phyloP scores from a whole-genome alignment of 2,797 vertebrate genomes.

The Cuculus canorus region DNA sequence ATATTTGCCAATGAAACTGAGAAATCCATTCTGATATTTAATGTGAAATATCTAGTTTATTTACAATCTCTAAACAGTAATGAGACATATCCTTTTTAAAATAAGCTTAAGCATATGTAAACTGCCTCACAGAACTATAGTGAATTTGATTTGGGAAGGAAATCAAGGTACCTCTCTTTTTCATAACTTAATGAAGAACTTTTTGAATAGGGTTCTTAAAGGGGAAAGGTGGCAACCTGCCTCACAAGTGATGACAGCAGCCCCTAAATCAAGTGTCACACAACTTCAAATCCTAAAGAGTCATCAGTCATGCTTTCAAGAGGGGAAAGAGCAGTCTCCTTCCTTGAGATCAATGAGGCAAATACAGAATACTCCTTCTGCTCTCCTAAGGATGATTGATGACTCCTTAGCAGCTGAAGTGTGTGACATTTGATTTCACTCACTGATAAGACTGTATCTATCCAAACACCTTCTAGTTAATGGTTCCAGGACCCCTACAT shows the following conservation, averaged over 20 bases:
- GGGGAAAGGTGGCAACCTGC: neutral
- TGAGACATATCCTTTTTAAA: neutral
- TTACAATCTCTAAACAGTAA: neutral
- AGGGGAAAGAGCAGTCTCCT: constrained; percentile 39
- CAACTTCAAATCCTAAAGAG: constrained; percentile 16
- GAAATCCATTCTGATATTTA: neutral
- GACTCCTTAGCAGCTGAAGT: constrained; percentile 55
- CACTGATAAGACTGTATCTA: constrained; percentile 59
- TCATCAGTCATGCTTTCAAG: constrained; percentile 37
- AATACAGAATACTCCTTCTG: constrained; percentile 32
- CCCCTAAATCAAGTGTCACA: constrained; percentile 38
- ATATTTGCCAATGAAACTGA: neutral
- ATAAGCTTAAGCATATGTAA: neutral
- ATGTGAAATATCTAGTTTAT: neutral
- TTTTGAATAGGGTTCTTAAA: neutral
- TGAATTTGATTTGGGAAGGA: neutral
- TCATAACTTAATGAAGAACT: neutral
- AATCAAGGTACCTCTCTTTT: neutral
- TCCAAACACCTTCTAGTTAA: constrained; percentile 59
- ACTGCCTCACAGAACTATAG: fast-evolving
- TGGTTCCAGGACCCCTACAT: constrained; percentile 18
- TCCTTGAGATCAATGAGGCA: constrained; percentile 48
- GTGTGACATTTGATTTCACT: constrained; percentile 64
- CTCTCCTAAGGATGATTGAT: constrained; percentile 53
- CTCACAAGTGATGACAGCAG: constrained; percentile 20